A percentile compares a stretch with the other conserved stretches of the same genome.
These are phyloP conservation scores for Delphinus delphis DNA, from an alignment of 2,113 vertebrate genomes.

Conservation along the genomic window DNA sequence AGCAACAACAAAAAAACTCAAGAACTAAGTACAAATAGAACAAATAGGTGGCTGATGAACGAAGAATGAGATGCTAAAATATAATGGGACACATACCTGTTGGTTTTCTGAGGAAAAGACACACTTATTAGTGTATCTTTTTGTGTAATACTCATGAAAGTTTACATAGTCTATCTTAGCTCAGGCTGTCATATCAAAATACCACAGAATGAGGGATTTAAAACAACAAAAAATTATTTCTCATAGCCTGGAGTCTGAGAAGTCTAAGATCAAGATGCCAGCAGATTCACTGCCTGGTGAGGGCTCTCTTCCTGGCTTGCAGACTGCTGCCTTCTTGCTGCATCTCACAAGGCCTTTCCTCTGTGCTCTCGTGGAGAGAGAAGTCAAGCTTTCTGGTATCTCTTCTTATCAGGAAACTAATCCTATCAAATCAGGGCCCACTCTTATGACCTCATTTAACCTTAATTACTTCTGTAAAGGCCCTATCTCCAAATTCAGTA, in stretches of 20 bases:
- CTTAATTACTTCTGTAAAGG: not conserved
- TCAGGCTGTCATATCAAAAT: not conserved
- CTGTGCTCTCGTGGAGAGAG: not conserved
- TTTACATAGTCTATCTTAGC: not conserved
- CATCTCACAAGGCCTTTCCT: not conserved
- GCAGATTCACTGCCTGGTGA: not conserved
- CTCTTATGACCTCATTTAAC: not conserved
- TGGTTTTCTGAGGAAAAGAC: not conserved
- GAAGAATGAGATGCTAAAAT: not conserved
- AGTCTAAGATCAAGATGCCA: not conserved
- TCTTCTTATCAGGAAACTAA: not conserved
- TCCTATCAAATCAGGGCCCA: not conserved
- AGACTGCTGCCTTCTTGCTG: fast-evolving
- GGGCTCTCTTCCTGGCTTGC: not conserved
- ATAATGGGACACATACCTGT: not conserved
- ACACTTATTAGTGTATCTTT: not conserved
- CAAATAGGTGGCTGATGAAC: not conserved
- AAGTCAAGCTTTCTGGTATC: not conserved
- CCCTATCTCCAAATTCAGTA: not conserved
- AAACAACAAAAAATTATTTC: not conserved
- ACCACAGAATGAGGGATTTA: not conserved
- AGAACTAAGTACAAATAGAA: not conserved
- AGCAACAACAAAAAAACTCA: not conserved
- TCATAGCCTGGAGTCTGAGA: not conserved
- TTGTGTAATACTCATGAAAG: not conserved